Evolutionary conservation across 2,888 invertebrate genomes (phyloP).

Genomic region (Melanostoma scalare): DNA sequence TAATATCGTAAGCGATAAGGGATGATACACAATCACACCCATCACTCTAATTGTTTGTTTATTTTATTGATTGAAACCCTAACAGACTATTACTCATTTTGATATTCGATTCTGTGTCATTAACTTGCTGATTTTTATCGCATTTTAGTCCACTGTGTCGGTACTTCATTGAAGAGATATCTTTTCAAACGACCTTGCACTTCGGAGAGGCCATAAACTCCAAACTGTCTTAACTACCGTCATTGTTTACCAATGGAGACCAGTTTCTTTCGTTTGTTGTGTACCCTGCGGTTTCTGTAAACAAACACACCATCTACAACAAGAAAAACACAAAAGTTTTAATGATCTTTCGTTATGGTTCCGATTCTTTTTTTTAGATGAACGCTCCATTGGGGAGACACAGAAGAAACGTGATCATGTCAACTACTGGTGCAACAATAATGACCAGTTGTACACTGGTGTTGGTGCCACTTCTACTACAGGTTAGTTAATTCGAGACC

Average conservation of each 20-base stretch:
- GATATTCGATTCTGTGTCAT: not conserved
- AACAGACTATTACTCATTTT: slow-evolving; percentile 21
- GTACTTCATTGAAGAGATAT: slow-evolving; percentile 56
- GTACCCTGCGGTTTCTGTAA: not conserved
- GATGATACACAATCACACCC: not conserved
- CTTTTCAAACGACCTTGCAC: slow-evolving; percentile 58
- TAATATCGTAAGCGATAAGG: not conserved
- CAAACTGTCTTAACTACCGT: not conserved
- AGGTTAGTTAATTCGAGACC: slow-evolving; percentile 48
- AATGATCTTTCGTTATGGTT: slow-evolving; percentile 53
- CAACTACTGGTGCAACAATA: slow-evolving; percentile 28
- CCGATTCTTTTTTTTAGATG: slow-evolving; percentile 49
- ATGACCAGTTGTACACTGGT: slow-evolving; percentile 41
- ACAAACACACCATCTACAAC: slow-evolving; percentile 28
- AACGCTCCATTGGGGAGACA: slow-evolving; percentile 23
- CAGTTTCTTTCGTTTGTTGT: slow-evolving; percentile 22
- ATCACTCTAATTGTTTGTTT: slow-evolving; percentile 25
- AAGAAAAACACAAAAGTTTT: slow-evolving; percentile 29
- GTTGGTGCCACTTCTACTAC: slow-evolving; percentile 54
- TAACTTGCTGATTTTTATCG: not conserved
- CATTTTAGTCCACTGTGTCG: slow-evolving; percentile 26
- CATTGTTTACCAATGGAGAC: slow-evolving; percentile 59
- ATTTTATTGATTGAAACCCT: slow-evolving; percentile 37
- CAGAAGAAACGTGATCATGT: slow-evolving; percentile 35
- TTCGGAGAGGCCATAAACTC: slow-evolving; percentile 40